A percentile compares a stretch with the other conserved stretches of the same genome.
Conservation (phyloP, 2,888 invertebrate genomes). For the Cacoxenus indagator region DNA sequence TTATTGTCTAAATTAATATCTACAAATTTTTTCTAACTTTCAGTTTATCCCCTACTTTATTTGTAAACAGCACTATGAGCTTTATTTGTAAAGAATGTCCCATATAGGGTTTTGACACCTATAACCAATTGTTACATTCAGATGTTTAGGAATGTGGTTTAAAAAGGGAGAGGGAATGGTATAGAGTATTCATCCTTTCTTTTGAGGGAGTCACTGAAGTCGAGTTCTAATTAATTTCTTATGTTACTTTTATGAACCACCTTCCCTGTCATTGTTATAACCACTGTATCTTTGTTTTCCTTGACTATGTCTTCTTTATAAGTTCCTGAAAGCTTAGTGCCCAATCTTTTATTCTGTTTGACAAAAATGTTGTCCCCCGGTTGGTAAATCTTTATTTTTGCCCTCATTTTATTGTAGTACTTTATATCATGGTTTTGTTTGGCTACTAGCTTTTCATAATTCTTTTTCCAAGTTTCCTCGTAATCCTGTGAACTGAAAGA, state of each 20-base stretch:
- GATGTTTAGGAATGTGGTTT: no score
- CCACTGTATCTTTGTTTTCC: no score
- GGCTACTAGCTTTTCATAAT: not conserved
- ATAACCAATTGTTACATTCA: no score
- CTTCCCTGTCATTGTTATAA: not conserved
- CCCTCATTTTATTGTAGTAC: not conserved
- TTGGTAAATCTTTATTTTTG: not conserved
- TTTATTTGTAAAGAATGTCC: no score
- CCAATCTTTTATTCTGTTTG: slow-evolving; percentile 1
- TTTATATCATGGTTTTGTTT: not conserved
- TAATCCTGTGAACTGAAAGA: not conserved
- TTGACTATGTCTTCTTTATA: no score
- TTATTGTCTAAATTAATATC: not conserved
- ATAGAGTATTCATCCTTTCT: no score
- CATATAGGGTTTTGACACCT: no score
- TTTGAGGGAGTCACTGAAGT: no score
- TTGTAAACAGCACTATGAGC: not conserved
- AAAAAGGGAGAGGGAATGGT: no score
- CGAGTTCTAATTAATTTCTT: not conserved
- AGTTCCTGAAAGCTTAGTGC: no score
- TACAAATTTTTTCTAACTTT: not conserved
- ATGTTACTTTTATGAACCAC: not conserved
- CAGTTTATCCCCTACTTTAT: no score
- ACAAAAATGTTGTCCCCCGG: slow-evolving; percentile 2
- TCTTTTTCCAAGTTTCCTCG: not conserved